These are phyloP conservation scores for Callyntrura guangdongensis DNA, from an alignment of 2,888 invertebrate species.

Conservation along the genomic window DNA sequence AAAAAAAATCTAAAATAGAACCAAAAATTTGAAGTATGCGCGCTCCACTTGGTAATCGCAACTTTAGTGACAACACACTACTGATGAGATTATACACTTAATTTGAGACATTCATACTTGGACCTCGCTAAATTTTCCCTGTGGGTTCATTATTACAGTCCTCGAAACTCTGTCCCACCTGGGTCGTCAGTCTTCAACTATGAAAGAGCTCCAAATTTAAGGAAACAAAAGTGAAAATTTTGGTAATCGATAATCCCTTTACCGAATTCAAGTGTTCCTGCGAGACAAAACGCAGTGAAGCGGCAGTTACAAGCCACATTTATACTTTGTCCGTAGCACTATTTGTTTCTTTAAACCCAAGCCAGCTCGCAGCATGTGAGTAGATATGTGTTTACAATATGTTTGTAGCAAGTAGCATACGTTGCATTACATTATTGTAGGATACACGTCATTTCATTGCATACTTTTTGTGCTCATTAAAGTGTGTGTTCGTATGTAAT, in stretches of 20 bases:
- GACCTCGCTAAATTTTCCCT: not conserved
- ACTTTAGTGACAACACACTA: not conserved
- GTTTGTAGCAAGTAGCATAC: not conserved
- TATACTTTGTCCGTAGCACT: not conserved
- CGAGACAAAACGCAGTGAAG: conserved; percentile 34
- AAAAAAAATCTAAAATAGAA: not conserved
- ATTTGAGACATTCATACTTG: conserved; percentile 51
- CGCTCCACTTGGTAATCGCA: not conserved
- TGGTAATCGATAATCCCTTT: conserved; percentile 61
- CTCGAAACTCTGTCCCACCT: conserved; percentile 19
- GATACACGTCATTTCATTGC: not conserved
- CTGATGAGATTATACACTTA: conserved; percentile 51
- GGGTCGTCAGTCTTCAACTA: not conserved
- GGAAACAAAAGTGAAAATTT: conserved; percentile 40
- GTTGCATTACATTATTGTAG: no score
- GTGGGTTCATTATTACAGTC: not conserved
- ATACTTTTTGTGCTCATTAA: not conserved
- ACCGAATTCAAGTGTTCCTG: conserved; percentile 9
- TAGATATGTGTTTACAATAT: no score
- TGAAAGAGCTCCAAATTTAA: conserved; percentile 5
- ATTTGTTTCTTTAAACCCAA: not conserved
- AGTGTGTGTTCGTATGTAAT: not conserved
- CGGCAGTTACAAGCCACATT: not conserved
- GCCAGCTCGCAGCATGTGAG: not conserved
- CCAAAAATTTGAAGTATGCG: not conserved